phyloP scores from a whole-genome alignment of 2,797 vertebrate species.

The Amblyopsis hoosieri region DNA sequence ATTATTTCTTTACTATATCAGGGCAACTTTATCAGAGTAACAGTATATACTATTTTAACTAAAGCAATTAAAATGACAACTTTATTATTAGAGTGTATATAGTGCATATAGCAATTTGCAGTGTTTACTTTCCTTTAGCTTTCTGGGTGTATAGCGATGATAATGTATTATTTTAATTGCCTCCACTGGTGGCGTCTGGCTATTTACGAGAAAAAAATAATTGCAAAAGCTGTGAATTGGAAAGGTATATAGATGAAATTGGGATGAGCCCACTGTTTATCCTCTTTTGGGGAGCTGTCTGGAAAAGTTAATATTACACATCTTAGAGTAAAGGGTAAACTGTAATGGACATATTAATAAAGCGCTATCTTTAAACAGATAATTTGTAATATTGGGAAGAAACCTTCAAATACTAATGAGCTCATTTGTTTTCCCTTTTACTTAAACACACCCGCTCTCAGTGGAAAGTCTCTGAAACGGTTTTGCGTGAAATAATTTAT shows the following conservation, averaged over 20 bases:
- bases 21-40: too few relatives aligned
- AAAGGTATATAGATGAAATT: conserved; percentile 5
- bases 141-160: conserved; percentile 1
- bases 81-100: not conserved
- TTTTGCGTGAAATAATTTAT: conserved; percentile 28
- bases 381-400: conserved; percentile 57
- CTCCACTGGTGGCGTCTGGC: conserved; percentile 32
- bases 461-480: conserved; percentile 39
- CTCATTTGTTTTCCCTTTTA: conserved; percentile 48
- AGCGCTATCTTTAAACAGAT: conserved; percentile 48
- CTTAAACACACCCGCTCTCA: not conserved
- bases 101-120: conserved; percentile 26
- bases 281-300: conserved; percentile 29
- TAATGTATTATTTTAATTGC: conserved; percentile 34
- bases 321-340: conserved; percentile 31
- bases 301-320: conserved; percentile 8
- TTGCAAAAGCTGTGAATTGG: not conserved
- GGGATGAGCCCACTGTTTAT: conserved; percentile 10
- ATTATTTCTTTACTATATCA: too few relatives aligned
- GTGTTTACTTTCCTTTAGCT: conserved; percentile 14
- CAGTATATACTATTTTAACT: too few relatives aligned
- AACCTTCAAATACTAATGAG: conserved; percentile 62
- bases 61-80: too few relatives aligned
- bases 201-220: conserved; percentile 32
- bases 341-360: conserved; percentile 37